Evolutionary conservation across 2,797 vertebrate genomes (phyloP), one percentile per base, ranked within the genome.

Genomic region (Aulostomus chinensis): DNA sequence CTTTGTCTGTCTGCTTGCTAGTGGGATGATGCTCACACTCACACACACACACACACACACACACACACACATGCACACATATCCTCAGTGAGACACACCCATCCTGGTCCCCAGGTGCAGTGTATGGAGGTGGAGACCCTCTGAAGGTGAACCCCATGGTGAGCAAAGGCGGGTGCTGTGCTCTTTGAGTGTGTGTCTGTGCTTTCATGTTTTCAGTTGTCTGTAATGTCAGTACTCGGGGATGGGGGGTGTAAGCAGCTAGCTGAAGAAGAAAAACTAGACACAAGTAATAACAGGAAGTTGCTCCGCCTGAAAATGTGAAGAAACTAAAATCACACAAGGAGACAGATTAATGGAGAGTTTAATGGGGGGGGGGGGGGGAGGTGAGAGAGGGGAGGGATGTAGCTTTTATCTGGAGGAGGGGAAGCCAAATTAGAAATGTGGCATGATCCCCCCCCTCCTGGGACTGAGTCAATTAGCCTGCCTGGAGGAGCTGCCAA

Each of bases 391-490:
- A 41, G 58, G 58, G 59, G 50, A 68, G 65, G 58, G 69, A 64
- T 73, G 53, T 57, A 78, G 80, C 83, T 88, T 81, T 84, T 82
- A 86, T 84, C 76, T 74, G 55, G 53, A 80, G 72, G 79, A 86
- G 80, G 80, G 54, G 76, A 82, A 78, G 78, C 73, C 80, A 85
- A 86, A 86, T 88, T 78, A 81, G 80, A 84, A 84, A 82, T 82
- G 78, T 83, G 80, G 63, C 76, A 82, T 80, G 86, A 86, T 86
- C 80, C 75, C 70, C 62, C 68, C 39, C 76, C 84, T 78, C 83
- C 63, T 70, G 85, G 81, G 83, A 84, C 47, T 36, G 73, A 85
- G 81, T 86, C 86, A 87, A 88, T 87, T 88, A 88, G 86, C 80
- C 76, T 78, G 81, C 75, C 76, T 76, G 68, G 72, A 80, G 78